Percentiles rank a stretch among this genome's conserved stretches.
Evolutionary conservation across 2,888 invertebrate genomes (phyloP).

Genomic region (Himalopsyche kuldschensis): DNA sequence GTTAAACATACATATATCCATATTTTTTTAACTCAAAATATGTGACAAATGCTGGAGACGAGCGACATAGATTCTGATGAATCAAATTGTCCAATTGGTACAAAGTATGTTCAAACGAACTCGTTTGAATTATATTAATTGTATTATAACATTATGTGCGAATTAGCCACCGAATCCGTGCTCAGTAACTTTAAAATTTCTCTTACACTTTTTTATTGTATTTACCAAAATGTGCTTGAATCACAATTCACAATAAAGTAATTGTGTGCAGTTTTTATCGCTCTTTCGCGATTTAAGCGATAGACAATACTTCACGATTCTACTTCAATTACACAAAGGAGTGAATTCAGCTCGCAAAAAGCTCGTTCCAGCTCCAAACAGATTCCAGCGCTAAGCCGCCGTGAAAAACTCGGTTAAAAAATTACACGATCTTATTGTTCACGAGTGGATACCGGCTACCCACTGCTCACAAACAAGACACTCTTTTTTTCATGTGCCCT

Average conservation of each 20-base stretch:
- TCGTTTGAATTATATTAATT: too few species aligned
- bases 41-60: too few species aligned
- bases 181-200: too few species aligned
- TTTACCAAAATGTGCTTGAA: neutral
- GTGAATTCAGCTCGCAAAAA: neutral
- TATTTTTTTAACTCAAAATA: too few species aligned
- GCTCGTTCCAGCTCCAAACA: neutral
- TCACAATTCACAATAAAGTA: neutral
- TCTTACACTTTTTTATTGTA: too few species aligned
- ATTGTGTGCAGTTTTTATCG: neutral
- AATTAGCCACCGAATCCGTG: too few species aligned
- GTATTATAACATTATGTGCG: too few species aligned
- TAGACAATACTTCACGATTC: neutral
- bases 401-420: slow-evolving; percentile 7
- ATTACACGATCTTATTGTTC: slow-evolving; percentile 4
- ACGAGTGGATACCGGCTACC: neutral
- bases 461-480: neutral
- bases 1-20: too few species aligned
- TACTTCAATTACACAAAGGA: neutral
- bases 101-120: too few species aligned
- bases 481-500: too few species aligned
- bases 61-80: too few species aligned
- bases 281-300: neutral
- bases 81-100: too few species aligned
- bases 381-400: neutral